Conservation (phyloP, 64 coral and sea anemone genomes). For the Orbicella faveolata region DNA sequence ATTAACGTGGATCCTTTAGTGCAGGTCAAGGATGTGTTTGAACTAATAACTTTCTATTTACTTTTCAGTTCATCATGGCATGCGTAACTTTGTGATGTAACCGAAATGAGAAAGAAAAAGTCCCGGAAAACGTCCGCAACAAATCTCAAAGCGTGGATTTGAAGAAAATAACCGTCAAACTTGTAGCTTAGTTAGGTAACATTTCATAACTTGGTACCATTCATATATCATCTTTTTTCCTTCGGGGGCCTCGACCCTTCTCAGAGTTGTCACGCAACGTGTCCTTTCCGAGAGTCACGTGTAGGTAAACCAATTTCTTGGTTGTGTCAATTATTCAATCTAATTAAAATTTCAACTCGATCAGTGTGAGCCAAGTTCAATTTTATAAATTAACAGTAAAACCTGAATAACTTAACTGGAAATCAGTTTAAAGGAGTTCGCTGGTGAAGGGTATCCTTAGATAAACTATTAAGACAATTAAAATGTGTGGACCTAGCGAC, state of each 20-base stretch:
- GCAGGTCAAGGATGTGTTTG: too few species aligned
- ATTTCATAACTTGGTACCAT: neutral
- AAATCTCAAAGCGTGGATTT: neutral
- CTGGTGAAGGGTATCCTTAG: neutral
- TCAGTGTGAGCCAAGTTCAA: neutral
- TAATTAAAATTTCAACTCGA: neutral
- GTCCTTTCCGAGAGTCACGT: neutral
- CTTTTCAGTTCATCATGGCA: constrained; percentile 3
- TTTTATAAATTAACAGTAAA: neutral
- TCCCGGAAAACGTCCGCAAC: too few species aligned
- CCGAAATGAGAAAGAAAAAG: neutral
- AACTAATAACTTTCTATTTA: neutral
- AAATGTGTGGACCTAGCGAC: neutral
- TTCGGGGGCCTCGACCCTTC: neutral
- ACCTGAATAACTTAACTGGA: neutral
- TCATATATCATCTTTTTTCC: neutral
- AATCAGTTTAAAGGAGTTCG: neutral
- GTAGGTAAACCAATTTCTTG: neutral
- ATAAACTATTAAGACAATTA: neutral
- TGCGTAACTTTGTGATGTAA: neutral
- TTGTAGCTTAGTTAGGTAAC: neutral
- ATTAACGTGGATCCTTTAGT: too few species aligned
- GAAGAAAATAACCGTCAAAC: neutral
- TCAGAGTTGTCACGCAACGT: neutral
- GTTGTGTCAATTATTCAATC: neutral